Conservation (phyloP, 1,140 invertebrate species). For the Colletes latitarsis region DNA sequence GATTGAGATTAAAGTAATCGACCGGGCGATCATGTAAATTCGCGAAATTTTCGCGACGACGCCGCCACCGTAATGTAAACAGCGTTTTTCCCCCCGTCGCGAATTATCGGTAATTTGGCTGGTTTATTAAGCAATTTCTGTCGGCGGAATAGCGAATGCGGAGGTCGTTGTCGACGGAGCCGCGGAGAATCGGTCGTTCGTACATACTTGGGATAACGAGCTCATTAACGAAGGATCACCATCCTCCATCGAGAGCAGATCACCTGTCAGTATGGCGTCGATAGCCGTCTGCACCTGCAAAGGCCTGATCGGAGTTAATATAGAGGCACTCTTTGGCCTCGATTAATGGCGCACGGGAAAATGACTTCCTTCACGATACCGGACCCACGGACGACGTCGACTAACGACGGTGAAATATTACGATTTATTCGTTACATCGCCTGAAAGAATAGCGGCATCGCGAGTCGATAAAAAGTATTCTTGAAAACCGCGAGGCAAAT, state of each 20-base stretch:
- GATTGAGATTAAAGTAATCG: not conserved
- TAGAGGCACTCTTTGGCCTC: constrained; percentile 14
- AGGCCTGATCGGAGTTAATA: constrained; percentile 35
- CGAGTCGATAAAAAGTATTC: not conserved
- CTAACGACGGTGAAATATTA: constrained; percentile 5
- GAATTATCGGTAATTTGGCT: constrained; percentile 7
- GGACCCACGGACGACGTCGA: constrained; percentile 4
- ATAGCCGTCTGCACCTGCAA: constrained; percentile 55
- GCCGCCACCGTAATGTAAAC: not conserved
- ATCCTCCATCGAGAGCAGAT: constrained; percentile 57
- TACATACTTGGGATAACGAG: constrained; percentile 60
- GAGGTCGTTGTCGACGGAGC: constrained; percentile 16
- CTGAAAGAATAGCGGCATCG: not conserved
- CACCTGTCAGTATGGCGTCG: constrained; percentile 62
- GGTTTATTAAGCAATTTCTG: constrained; percentile 24
- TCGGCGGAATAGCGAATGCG: not conserved
- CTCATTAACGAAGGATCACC: constrained; percentile 54
- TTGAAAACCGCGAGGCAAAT: not conserved
- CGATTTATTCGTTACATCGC: not conserved
- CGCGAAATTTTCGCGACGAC: not conserved
- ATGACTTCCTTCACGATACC: constrained; percentile 41
- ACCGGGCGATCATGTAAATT: constrained; percentile 20
- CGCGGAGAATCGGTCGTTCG: not conserved
- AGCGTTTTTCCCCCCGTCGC: not conserved
- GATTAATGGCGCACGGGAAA: constrained; percentile 36